Conservation (phyloP, 92 coral and sea anemone genomes). For the Heteractis magnifica region DNA sequence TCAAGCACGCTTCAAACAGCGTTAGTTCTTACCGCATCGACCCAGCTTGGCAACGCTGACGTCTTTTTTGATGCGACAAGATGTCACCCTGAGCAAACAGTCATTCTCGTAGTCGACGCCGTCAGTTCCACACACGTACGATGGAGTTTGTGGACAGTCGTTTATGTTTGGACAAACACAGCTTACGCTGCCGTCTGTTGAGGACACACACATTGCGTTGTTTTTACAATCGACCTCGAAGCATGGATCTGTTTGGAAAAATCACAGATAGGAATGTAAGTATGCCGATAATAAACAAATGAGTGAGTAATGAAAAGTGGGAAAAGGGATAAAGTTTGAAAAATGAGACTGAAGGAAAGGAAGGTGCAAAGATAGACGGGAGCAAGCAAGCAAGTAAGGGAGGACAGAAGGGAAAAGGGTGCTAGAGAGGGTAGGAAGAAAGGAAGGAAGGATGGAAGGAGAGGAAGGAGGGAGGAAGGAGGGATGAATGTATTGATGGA, state of each 20-base stretch:
- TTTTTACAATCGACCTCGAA: conserved; percentile 55
- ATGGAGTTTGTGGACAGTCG: conserved; percentile 55
- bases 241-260: conserved; percentile 69
- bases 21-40: conserved; percentile 58
- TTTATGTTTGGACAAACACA: conserved; percentile 70
- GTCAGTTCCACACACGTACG: conserved; percentile 74
- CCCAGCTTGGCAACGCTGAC: conserved; percentile 59
- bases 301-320: background rate
- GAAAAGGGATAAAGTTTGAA: background rate
- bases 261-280: background rate
- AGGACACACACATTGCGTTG: conserved; percentile 64
- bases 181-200: conserved; percentile 55
- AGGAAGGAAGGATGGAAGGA: background rate
- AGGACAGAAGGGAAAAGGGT: background rate
- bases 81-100: conserved; percentile 54
- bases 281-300: background rate
- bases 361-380: background rate
- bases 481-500: background rate
- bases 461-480: background rate
- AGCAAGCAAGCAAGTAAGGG: background rate
- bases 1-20: background rate
- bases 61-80: conserved; percentile 46
- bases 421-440: background rate
- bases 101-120: conserved; percentile 60
- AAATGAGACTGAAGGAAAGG: background rate